Evolutionary conservation across 1,140 invertebrate genomes (phyloP).

Genomic region (Pseudachorutes palmiensis): DNA sequence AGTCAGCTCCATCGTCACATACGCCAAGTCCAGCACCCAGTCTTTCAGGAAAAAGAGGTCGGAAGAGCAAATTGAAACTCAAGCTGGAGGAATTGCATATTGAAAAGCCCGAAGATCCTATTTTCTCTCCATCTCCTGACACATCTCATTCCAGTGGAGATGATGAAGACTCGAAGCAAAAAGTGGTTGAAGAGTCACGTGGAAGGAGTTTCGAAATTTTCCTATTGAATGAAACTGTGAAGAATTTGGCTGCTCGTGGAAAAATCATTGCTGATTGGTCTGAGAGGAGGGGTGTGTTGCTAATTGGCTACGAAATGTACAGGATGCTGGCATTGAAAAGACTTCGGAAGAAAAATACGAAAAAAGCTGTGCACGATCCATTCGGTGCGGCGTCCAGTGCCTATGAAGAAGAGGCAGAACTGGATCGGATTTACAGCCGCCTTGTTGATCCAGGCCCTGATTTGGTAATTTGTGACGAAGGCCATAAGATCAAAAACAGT

Average conservation of each 20-base stretch:
- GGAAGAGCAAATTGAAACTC: background rate
- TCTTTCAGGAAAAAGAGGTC: background rate
- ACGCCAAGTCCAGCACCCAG: background rate
- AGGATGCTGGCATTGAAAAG: slow-evolving; percentile 65
- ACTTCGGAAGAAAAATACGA: slow-evolving; percentile 45
- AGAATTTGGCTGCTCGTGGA: slow-evolving; percentile 74
- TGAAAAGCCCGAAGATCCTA: slow-evolving; percentile 1
- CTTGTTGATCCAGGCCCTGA: slow-evolving; percentile 88
- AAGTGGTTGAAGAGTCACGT: background rate
- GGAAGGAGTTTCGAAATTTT: slow-evolving; percentile 69
- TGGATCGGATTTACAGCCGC: slow-evolving; percentile 62
- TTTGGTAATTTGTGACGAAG: slow-evolving; percentile 90
- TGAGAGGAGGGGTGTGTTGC: slow-evolving; percentile 76
- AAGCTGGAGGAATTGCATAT: slow-evolving; percentile 8
- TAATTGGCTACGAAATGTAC: slow-evolving; percentile 97
- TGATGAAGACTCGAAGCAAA: background rate
- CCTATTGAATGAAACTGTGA: slow-evolving; percentile 87
- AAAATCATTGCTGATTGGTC: slow-evolving; percentile 70
- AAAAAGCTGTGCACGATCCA: slow-evolving; percentile 40
- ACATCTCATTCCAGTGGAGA: background rate
- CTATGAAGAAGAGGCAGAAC: slow-evolving; percentile 44
- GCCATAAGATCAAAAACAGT: slow-evolving; percentile 92
- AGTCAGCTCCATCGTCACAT: background rate
- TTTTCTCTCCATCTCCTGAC: background rate
- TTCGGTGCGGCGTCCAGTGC: slow-evolving; percentile 23